Conservation (phyloP, 2,888 invertebrate genomes). For the Drosophila mettleri region DNA sequence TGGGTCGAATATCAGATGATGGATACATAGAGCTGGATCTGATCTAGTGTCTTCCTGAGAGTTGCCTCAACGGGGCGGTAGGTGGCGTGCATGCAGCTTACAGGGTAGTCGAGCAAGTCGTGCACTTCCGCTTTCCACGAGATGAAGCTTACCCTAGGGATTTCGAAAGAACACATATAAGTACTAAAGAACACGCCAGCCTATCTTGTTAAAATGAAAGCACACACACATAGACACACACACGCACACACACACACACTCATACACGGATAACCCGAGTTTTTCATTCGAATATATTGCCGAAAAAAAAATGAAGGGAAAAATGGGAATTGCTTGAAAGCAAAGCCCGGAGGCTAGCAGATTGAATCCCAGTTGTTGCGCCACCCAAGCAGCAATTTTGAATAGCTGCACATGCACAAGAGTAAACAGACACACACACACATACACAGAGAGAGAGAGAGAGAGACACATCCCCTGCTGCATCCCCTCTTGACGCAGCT, state of each 20-base stretch:
- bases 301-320: neutral
- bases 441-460: too few species aligned
- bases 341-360: conserved; percentile 5
- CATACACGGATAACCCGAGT: too few species aligned
- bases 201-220: conserved; percentile 27
- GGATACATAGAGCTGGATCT: too few species aligned
- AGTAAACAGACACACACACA: neutral
- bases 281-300: conserved; percentile 20
- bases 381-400: conserved; percentile 1
- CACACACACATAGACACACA: neutral
- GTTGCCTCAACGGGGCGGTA: too few species aligned
- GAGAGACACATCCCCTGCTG: neutral
- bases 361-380: conserved; percentile 1
- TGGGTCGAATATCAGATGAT: too few species aligned
- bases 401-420: neutral
- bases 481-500: too few species aligned
- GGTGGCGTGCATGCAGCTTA: too few species aligned
- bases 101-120: too few species aligned
- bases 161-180: conserved; percentile 16
- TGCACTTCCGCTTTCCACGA: neutral
- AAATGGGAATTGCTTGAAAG: conserved; percentile 6
- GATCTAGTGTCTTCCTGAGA: too few species aligned
- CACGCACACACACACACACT: neutral
- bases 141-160: neutral
- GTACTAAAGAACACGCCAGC: conserved; percentile 26